Conservation (phyloP, 2,888 invertebrate species). For the Achlya flavicornis region DNA sequence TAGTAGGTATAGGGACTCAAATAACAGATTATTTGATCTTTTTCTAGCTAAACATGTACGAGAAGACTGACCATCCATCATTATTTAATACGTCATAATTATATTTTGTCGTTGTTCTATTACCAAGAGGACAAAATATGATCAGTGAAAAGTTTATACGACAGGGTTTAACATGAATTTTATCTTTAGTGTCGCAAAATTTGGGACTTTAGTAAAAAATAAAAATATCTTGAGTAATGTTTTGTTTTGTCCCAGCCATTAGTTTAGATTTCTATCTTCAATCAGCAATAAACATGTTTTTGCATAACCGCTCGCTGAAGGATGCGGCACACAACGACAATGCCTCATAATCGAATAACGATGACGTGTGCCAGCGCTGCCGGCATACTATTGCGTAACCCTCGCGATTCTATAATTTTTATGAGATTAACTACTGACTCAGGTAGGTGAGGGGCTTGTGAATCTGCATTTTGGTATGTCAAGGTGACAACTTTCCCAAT, state of each 20-base stretch:
- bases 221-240: neutral
- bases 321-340: conserved; percentile 43
- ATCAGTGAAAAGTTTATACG: no score
- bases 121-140: neutral
- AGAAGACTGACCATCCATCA: no score
- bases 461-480: conserved; percentile 22
- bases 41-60: no score
- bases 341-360: conserved; percentile 54
- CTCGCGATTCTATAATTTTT: conserved; percentile 42
- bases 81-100: no score
- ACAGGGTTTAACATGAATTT: no score
- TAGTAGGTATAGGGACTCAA: no score
- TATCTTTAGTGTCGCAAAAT: no score
- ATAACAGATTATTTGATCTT: no score
- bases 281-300: neutral
- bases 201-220: no score
- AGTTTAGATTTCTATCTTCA: neutral
- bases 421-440: conserved; percentile 44
- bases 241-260: neutral
- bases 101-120: no score
- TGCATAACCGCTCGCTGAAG: neutral
- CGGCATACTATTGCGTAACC: conserved; percentile 43
- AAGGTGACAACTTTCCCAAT: conserved; percentile 28
- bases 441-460: conserved; percentile 19
- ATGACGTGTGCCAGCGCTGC: conserved; percentile 18